Percentiles rank a stretch among this genome's conserved stretches.
Conservation (phyloP, 2,797 vertebrate genomes). For the Anolis apletophallus region DNA sequence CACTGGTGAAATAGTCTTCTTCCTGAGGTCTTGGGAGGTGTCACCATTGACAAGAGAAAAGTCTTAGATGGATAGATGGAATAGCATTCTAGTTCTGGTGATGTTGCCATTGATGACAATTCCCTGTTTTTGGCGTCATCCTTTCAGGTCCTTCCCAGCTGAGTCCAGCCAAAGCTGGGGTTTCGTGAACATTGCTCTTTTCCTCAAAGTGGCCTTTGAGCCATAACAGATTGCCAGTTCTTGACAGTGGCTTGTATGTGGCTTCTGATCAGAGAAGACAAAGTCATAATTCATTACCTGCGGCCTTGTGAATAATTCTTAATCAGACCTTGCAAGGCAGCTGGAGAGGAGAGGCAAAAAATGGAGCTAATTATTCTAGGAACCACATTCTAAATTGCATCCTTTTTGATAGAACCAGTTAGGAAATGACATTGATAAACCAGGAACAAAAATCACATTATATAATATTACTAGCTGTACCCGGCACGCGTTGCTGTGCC, state of each 20-base stretch:
- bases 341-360: conserved; percentile 20
- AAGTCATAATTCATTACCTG: conserved; percentile 16
- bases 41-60: background rate
- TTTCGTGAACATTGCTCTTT: background rate
- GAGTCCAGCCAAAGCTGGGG: background rate
- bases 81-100: background rate
- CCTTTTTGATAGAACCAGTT: no score
- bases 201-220: background rate
- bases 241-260: background rate
- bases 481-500: no score
- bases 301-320: conserved; percentile 16
- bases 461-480: no score
- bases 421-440: no score
- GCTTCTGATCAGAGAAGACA: background rate
- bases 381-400: background rate
- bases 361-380: conserved; percentile 23
- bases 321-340: conserved; percentile 16
- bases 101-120: no score
- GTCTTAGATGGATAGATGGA: background rate
- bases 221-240: no score
- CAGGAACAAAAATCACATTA: no score
- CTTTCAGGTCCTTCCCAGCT: background rate
- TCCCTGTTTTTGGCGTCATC: background rate
- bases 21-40: no score
- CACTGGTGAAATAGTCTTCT: background rate